Evolutionary conservation across 2,113 vertebrate species (phyloP), one percentile per base, ranked within the genome.

Genomic region (Phrynosoma platyrhinos): DNA sequence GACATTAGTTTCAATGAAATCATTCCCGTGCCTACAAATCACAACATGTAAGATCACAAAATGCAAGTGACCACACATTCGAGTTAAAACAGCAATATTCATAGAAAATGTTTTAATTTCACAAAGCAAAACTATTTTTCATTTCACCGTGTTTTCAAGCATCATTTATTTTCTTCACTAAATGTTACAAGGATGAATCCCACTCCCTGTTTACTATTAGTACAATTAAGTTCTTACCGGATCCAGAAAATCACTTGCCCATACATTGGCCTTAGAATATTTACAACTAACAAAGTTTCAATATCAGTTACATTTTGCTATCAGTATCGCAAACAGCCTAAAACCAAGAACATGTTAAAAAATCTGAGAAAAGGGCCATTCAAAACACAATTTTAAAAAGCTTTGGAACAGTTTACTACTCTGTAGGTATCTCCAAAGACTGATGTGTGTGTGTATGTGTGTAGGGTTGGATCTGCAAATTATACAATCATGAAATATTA

Each of bases 91-190:
- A 55, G 25, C 62, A 94, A 30, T 72, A 83, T 16, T 23, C 1
- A 76, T 90, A 78, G 72, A 20, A 32, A n/a, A 58, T 83, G 52
- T 40, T 89, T 62, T 77, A 30, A 21, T 18, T 32, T 55, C 75
- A 82, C 75, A n/a, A 88, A 58, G 20, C 8, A 85, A 53, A 89
- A 40, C 83, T 85, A 0, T n/a, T 58, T 5, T 5, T n/a, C n/a
- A 84, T 64, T 72, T 78, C 21, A 68, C 87, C 86, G 21, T 78
- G 55, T 58, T 20, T 69, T 20, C 42, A 47, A 47, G 6, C 6
- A 47, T 83, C 21, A 92, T 77, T 82, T 89, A 86, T 85, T 90
- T 47, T 79, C 92, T 82, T 68, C 90, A 36, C 52, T 91, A 92
- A 91, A 86, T 58, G 27, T 71, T 85, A 18, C 55, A 64, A 23